Evolutionary conservation across 2,797 vertebrate species (phyloP).

Genomic region (Aulostomus chinensis): DNA sequence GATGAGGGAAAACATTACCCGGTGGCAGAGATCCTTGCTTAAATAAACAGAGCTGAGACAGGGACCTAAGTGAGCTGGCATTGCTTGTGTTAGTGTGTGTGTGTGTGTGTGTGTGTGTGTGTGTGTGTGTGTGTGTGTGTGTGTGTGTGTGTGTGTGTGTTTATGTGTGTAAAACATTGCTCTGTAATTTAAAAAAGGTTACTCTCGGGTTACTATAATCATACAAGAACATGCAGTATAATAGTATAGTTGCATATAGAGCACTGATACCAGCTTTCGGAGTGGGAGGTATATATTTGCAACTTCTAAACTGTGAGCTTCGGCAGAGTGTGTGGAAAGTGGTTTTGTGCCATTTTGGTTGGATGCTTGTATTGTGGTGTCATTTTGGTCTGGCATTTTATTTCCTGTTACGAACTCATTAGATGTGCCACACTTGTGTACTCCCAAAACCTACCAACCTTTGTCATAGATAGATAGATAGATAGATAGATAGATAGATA

Average conservation of each 20-base stretch:
- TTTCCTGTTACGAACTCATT: too few relatives aligned
- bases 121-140: not conserved
- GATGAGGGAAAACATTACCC: constrained; percentile 54
- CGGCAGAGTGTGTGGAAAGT: constrained; percentile 1
- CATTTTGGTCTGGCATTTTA: constrained; percentile 4
- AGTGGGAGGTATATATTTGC: constrained; percentile 9
- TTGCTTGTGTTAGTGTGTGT: constrained; percentile 9
- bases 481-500: too few relatives aligned
- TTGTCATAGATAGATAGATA: too few relatives aligned
- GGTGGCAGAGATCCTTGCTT: constrained; percentile 44
- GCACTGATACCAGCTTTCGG: constrained; percentile 13
- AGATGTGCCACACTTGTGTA: too few relatives aligned
- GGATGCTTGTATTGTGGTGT: constrained; percentile 11
- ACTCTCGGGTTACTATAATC: constrained; percentile 49
- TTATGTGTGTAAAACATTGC: not conserved
- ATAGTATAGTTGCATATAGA: constrained; percentile 34
- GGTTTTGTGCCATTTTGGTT: constrained; percentile 1
- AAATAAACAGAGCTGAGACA: constrained; percentile 60
- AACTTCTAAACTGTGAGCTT: constrained; percentile 1
- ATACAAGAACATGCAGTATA: constrained; percentile 33
- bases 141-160: not conserved
- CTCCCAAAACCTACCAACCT: too few relatives aligned
- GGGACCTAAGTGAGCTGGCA: constrained; percentile 29
- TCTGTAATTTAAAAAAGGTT: constrained; percentile 57
- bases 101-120: not conserved